These are phyloP conservation scores for Calameuta pallipes DNA, from an alignment of 2,888 invertebrate species.

Conservation along the genomic window DNA sequence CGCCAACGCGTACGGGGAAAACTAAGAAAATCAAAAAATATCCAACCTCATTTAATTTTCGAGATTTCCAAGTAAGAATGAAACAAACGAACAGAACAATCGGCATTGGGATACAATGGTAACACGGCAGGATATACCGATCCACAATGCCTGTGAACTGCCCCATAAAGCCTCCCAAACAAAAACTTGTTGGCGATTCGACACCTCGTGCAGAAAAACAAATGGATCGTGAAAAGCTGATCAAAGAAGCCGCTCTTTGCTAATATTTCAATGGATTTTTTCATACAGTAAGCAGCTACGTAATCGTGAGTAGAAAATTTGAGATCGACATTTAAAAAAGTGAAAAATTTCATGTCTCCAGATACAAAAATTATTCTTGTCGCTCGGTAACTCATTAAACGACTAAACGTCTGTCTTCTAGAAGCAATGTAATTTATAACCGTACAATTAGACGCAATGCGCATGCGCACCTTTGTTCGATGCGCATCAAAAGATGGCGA, in stretches of 20 bases:
- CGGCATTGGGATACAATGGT: neutral
- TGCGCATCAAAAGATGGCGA: neutral
- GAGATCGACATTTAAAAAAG: neutral
- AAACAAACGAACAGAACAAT: neutral
- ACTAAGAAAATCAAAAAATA: neutral
- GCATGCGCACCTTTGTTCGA: neutral
- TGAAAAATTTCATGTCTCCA: neutral
- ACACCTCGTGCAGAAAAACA: neutral
- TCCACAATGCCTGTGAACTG: neutral
- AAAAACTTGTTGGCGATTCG: neutral
- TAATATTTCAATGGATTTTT: neutral
- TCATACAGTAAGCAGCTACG: neutral
- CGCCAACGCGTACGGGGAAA: neutral
- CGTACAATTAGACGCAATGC: neutral
- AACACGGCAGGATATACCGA: neutral
- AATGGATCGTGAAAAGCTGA: neutral
- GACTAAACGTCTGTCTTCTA: neutral
- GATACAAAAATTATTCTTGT: neutral
- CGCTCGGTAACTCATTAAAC: neutral
- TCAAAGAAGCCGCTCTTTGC: neutral
- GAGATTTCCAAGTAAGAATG: neutral
- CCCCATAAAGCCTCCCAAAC: neutral
- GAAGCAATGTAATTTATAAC: neutral
- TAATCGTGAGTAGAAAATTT: neutral
- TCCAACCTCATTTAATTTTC: neutral